Conservation (phyloP, 2,797 vertebrate species). For the Fistularia tabacaria region DNA sequence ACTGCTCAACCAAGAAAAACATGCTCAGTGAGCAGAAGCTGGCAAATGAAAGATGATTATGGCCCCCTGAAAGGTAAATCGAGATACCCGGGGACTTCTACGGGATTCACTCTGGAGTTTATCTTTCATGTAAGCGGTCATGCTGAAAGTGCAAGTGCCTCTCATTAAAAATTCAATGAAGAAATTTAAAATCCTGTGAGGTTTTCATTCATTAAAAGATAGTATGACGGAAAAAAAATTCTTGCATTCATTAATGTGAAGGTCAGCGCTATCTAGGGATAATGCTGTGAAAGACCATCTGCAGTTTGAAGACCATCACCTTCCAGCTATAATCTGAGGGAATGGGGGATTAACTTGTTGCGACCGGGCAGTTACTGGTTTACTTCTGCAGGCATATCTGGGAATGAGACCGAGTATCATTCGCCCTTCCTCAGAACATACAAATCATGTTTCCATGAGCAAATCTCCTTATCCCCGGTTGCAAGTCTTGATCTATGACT, state of each 20-base stretch:
- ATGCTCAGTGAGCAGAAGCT: slow-evolving; percentile 20
- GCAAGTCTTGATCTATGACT: slow-evolving; percentile 28
- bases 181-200: slow-evolving; percentile 1
- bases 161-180: slow-evolving; percentile 20
- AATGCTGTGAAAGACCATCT: background rate
- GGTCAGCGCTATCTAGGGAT: slow-evolving; percentile 4
- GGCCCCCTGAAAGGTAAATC: slow-evolving; percentile 20
- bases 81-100: slow-evolving; percentile 1
- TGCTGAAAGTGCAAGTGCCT: slow-evolving; percentile 9
- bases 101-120: slow-evolving; percentile 28
- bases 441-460: slow-evolving; percentile 41
- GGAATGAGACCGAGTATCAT: slow-evolving; percentile 4
- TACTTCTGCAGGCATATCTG: slow-evolving; percentile 15
- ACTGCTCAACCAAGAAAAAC: slow-evolving; percentile 16
- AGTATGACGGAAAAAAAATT: slow-evolving; percentile 9
- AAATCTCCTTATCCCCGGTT: slow-evolving; percentile 16
- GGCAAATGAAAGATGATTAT: slow-evolving; percentile 39
- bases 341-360: slow-evolving; percentile 13
- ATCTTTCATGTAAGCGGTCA: slow-evolving; percentile 21
- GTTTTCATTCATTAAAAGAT: slow-evolving; percentile 2
- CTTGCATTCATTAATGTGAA: slow-evolving; percentile 11
- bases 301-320: background rate
- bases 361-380: slow-evolving; percentile 29
- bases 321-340: slow-evolving; percentile 13
- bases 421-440: background rate